Conservation (phyloP, 2,113 vertebrate genomes). For the Pholis gunnellus region DNA sequence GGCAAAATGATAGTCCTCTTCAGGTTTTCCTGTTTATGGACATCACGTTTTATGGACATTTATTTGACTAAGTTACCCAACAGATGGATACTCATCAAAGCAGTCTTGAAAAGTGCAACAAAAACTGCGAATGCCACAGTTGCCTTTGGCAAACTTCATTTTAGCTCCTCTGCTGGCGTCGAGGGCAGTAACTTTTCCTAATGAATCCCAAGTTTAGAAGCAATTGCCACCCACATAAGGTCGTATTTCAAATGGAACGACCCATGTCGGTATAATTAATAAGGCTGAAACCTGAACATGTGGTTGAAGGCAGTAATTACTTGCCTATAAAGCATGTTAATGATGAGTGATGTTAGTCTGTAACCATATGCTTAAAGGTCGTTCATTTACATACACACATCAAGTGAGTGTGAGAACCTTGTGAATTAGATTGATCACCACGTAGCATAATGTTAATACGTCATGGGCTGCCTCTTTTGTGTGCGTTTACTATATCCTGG, state of each 20-base stretch:
- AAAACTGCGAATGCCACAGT: conserved; percentile 24
- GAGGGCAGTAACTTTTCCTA: conserved; percentile 41
- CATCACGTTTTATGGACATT: conserved; percentile 61
- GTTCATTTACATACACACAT: conserved; percentile 42
- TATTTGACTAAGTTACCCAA: conserved; percentile 62
- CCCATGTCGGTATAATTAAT: conserved; percentile 53
- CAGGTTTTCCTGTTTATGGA: conserved; percentile 69
- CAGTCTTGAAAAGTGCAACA: conserved; percentile 48
- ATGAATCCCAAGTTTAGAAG: conserved; percentile 43
- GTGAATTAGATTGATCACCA: conserved; percentile 34
- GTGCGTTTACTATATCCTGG: neutral
- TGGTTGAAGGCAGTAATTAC: conserved; percentile 51
- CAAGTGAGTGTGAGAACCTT: conserved; percentile 1
- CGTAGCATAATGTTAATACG: neutral
- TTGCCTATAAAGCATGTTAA: conserved; percentile 54
- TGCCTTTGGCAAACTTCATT: conserved; percentile 46
- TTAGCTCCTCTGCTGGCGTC: conserved; percentile 18
- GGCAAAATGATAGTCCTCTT: conserved; percentile 53
- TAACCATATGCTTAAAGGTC: conserved; percentile 51
- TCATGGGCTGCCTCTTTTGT: neutral
- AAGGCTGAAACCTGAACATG: conserved; percentile 47
- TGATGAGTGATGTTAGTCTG: conserved; percentile 46
- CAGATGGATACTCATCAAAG: conserved; percentile 69
- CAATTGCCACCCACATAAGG: conserved; percentile 33
- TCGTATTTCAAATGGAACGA: conserved; percentile 48